Evolutionary conservation across 1,140 invertebrate species (phyloP), one percentile per base, ranked within the genome.

Genomic region (Hetaerina americana): DNA sequence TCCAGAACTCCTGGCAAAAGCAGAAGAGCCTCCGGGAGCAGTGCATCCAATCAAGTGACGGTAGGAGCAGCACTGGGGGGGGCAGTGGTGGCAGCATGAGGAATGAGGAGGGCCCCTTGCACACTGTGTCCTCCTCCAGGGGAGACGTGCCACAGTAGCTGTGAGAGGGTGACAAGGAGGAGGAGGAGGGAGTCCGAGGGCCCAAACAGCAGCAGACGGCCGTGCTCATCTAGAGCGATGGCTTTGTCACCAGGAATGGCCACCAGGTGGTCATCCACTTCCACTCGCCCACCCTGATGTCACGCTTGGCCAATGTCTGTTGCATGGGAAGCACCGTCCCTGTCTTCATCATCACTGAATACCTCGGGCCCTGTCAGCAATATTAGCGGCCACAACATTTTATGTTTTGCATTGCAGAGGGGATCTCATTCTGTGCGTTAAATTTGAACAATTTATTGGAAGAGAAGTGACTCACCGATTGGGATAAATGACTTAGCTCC

Each of bases 1-100:
- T 98, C 76, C 96, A 98, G 82, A 91, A 92, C 78, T 93, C 94
- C 68, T 98, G 94, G 93, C 86, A 92, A 26, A 91, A 91, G 79
- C 91, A 93, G 80, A 92, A 92, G 78, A 88, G 78, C 87, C 88
- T 73, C 84, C 85, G 73, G 82, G 83, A 40, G 83, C 84, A 74
- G 31, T 79, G 72, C 69, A 72, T 28, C 75, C 18, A 74, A 26
- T 68, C 70, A n/a, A 82, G 82, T 66, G 77, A 76, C 68, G 78
- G 74, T 26, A 77, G 74, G 29, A 79, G 76, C 68, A 77, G 72
- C 22, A 80, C 69, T 10, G 76, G 40, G 15, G 40, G 40, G 26
- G 78, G 74, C 57, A 74, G 76, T 71, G 31, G 31, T 26, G 26
- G n/a, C 25, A 31, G 40, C 57, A 57, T 57, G 22, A 57, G 40